Evolutionary conservation across 2,113 vertebrate genomes (phyloP), one percentile per base, ranked within the genome.

Genomic region (Proterorhinus semilunaris): DNA sequence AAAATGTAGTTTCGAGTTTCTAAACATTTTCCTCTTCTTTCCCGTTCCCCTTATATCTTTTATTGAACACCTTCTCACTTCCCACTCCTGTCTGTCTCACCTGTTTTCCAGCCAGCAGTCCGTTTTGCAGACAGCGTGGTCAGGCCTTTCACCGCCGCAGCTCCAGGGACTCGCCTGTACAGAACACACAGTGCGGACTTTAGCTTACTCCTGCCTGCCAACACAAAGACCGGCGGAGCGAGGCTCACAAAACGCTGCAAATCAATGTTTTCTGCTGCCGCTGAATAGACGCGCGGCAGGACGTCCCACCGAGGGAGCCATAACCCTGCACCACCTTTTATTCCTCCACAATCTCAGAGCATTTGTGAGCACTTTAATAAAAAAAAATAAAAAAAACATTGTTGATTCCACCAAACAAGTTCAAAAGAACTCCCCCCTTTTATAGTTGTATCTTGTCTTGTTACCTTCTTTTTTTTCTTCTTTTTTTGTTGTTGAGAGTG

Each of bases 101-200:
- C 95, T 88, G 97, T 82, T 86, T 87, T 53, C 88, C 84, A 69
- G 84, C 80, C 75, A 85, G 65, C 0, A 91, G 85, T 64, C 95
- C 95, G 0, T 96, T 96, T 88, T 96, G 95, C 85, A 42, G 96
- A 98, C 75, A 98, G 84, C 0, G 95, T 96, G 83, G 98, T 98
- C 52, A 99, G 95, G 17, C 93, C 95, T 90, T 98, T 99, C 61
- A 99, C 95, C 57, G 98, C 91, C 1, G 74, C 88, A 0, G 93
- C 90, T 6, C 89, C 88, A 0, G 95, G 96, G 69, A 97, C 76
- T 88, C 97, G 75, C 48, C 90, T 92, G 72, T 43, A 61, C 7
- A 91, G 87, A 10, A 81, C 62, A 80, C 69, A 83, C 76, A 79
- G 48, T 21, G 59, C 78, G 62, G 70, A 76, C 63, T 81, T 76